Evolutionary conservation across 2,888 invertebrate genomes (phyloP), one percentile per base, ranked within the genome.

Genomic region (Eulithis prunata): DNA sequence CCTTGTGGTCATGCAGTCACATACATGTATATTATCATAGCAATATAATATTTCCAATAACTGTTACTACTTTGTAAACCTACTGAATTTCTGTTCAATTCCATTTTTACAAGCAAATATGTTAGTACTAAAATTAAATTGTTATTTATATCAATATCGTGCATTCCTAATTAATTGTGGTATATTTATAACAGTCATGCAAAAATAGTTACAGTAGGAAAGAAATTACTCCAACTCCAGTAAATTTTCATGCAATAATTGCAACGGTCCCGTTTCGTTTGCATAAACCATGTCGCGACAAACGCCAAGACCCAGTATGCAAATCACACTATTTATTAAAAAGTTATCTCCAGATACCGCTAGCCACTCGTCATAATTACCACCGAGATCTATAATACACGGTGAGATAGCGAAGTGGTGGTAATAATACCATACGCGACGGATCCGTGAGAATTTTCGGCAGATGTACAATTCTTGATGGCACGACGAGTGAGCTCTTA

Each of bases 391-490:
- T 87, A 86, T 88, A 88, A 87, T 86, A 81, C 84, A 80, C 82
- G 85, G 84, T 82, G 79, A 81, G 83, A 88, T 86, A 86, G 85
- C 83, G 75, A 81, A 86, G 84, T 85, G 80, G 86, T 83, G 59
- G 66, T 90, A 90, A 91, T 92, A 91, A 91, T 90, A 90, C 87
- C 86, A 86, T 85, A 84, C 85, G 80, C 78, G 83, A 80, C 81
- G 84, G 86, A 88, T 82, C 89, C 93, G 93, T 93, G 93, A 93
- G 93, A 93, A 93, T 85, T 93, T 93, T 92, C 89, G 93, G 93
- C 93, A 93, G 93, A 93, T 93, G 93, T 92, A 91, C 92, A 92
- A 91, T 92, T 91, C 90, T 91, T 90, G 89, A 89, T 87, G 85
- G 86, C 85, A 83, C 89, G 87, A 87, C 88, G 89, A 88, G 88